Evolutionary conservation across 2,113 vertebrate species (phyloP).

Genomic region (Thamnaconus septentrionalis): DNA sequence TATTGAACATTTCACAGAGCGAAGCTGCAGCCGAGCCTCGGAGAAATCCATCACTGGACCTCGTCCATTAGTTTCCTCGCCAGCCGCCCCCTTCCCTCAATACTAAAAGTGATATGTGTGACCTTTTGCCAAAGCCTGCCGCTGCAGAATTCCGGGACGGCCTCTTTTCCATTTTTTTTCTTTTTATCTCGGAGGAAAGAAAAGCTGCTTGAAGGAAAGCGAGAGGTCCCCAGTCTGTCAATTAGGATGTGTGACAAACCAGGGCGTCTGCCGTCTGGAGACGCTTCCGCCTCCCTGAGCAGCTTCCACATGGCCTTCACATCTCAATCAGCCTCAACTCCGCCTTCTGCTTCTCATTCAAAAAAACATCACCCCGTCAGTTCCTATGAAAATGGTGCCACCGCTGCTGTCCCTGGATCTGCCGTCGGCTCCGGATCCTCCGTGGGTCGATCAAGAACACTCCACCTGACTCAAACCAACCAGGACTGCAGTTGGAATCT

Average conservation of each 20-base stretch:
- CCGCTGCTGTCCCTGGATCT: too few species aligned
- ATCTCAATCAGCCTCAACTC: conserved; percentile 14
- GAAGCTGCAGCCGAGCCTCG: conserved; percentile 42
- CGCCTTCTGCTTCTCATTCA: neutral
- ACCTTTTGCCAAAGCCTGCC: conserved; percentile 52
- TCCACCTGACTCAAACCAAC: too few species aligned
- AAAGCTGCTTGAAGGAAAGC: conserved; percentile 45
- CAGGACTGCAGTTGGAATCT: too few species aligned
- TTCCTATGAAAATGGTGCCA: too few species aligned
- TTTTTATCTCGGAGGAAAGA: conserved; percentile 17
- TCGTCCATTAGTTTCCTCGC: conserved; percentile 44
- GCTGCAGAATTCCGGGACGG: conserved; percentile 30
- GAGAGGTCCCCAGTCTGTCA: conserved; percentile 53
- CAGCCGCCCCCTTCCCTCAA: conserved; percentile 22
- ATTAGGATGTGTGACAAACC: conserved; percentile 69
- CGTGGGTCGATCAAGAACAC: too few species aligned
- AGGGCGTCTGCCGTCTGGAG: conserved; percentile 54
- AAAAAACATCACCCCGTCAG: too few species aligned
- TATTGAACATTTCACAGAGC: conserved; percentile 28
- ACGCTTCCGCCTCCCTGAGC: conserved; percentile 29
- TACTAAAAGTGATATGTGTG: conserved; percentile 46
- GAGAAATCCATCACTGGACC: conserved; percentile 57
- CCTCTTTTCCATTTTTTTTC: neutral
- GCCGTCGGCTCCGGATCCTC: too few species aligned
- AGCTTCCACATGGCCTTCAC: conserved; percentile 37